phyloP scores from a whole-genome alignment of 1,140 invertebrate species.

The Triops longicaudatus region DNA sequence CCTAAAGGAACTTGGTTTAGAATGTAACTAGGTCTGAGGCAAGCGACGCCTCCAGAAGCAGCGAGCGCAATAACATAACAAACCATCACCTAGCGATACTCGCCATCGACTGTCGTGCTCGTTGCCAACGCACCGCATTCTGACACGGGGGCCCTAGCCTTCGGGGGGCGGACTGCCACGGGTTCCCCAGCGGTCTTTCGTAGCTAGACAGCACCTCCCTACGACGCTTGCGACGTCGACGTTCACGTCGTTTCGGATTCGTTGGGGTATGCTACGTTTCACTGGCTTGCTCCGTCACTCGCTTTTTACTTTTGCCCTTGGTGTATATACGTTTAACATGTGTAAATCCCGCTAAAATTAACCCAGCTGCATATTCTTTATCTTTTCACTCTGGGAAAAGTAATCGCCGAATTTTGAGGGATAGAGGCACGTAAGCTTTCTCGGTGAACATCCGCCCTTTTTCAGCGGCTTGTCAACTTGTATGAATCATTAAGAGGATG shows the following conservation, averaged over 20 bases:
- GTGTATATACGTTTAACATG: background rate
- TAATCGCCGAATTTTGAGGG: background rate
- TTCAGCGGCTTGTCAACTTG: background rate
- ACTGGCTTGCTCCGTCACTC: background rate
- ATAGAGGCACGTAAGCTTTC: background rate
- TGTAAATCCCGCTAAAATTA: background rate
- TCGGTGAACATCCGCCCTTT: background rate
- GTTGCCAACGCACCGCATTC: background rate
- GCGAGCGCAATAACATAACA: too few species aligned
- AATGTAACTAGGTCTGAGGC: too few species aligned
- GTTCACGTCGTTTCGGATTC: background rate
- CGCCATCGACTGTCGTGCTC: background rate
- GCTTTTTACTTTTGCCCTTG: background rate
- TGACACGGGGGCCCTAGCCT: background rate
- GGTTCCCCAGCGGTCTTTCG: background rate
- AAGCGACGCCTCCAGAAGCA: too few species aligned
- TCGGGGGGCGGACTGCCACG: too few species aligned
- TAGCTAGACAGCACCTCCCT: background rate
- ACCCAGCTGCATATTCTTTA: background rate
- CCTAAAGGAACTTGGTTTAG: too few species aligned
- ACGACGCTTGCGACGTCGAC: background rate
- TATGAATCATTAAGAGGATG: background rate
- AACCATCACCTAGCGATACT: background rate
- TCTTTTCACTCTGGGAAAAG: background rate
- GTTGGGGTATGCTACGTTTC: background rate